Base-by-base conservation (phyloP, 2,797 vertebrate genomes). In the Scleropages formosus region DNA sequence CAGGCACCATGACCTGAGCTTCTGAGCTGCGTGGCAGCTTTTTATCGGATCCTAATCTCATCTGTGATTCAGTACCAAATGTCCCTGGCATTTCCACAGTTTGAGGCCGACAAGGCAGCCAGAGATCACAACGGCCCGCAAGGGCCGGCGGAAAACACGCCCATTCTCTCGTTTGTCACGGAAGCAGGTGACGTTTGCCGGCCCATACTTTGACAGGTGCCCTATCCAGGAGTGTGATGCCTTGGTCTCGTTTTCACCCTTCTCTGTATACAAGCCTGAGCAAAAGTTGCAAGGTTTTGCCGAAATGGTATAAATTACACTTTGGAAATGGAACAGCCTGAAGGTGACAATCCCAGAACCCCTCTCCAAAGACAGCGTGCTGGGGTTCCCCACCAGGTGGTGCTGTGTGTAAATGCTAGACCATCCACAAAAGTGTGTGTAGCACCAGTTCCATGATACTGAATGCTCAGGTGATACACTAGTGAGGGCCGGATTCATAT, bases 111-210 rank as follows among this genome's bases (percentile, higher is more conserved):
- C 68, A 60, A 80, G 81, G 79, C 77, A 75, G 82, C 77, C 81
- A 82, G 80, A 82, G 75, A 80, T 79, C 90, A 90, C 85, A 87
- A 79, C 84, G 84, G 80, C 86, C 88, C 89, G 89, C 79, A 75
- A 82, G 85, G 82, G 82, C 84, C 84, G 78, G 80, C 84, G 84
- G 85, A 83, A 88, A 85, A 88, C 89, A 87, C 88, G 89, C 87
- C 85, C 82, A 80, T 86, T 88, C n/a, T n/a, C n/a, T n/a, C n/a
- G n/a, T n/a, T n/a, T n/a, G n/a, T n/a, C n/a, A n/a, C n/a, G n/a
- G n/a, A n/a, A n/a, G n/a, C n/a, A n/a, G n/a, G 88, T 85, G 90
- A 86, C 87, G 87, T 82, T 85, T 81, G 47, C n/a, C 65, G 4
- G 26, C 26, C 84, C 83, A 81, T 86, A 82, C 87, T 85, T 88